Conservation (phyloP, 2,113 vertebrate species). For the Saguinus imperator region DNA sequence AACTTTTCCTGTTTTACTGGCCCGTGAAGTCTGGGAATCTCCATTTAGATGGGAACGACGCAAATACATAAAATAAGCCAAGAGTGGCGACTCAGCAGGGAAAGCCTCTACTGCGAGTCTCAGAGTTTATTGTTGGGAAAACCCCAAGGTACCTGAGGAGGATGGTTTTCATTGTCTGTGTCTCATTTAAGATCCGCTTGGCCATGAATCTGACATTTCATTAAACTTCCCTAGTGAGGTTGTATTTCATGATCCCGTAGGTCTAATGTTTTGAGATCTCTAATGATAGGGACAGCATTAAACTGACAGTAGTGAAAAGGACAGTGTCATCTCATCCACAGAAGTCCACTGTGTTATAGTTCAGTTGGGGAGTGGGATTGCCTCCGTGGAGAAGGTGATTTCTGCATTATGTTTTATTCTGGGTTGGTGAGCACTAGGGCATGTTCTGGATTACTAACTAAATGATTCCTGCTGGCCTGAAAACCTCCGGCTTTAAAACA, state of each 20-base stretch:
- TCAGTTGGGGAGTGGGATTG: not conserved
- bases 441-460: too few relatives aligned
- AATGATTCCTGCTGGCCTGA: fast-evolving
- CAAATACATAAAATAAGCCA: fast-evolving
- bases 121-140: not conserved
- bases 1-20: too few relatives aligned
- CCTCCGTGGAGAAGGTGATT: not conserved
- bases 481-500: not conserved
- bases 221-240: not conserved
- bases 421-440: too few relatives aligned
- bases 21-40: not conserved
- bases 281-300: not conserved
- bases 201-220: not conserved
- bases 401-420: not conserved
- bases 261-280: not conserved
- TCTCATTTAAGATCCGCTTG: not conserved
- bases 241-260: not conserved
- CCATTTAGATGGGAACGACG: not conserved
- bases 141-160: fast-evolving
- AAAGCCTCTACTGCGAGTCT: fast-evolving
- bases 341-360: not conserved
- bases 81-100: fast-evolving
- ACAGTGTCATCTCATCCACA: not conserved
- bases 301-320: not conserved
- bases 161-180: not conserved